Conservation (phyloP, 2,113 vertebrate genomes). For the Melospiza georgiana region DNA sequence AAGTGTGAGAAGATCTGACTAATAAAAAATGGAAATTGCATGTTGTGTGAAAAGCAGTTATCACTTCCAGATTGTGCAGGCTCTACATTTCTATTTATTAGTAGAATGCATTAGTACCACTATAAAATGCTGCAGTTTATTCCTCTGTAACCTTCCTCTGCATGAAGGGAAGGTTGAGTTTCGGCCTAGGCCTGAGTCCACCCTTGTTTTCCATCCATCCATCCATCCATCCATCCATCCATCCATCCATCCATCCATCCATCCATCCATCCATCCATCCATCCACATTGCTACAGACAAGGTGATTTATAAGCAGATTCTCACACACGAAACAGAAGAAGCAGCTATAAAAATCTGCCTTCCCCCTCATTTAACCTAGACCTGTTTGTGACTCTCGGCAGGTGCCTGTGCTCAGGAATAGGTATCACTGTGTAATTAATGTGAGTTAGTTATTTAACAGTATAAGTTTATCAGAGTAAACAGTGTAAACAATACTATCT, state of each 20-base stretch:
- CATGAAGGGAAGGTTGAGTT: neutral
- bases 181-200: no score
- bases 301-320: neutral
- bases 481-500: accelerated
- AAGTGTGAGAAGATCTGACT: neutral
- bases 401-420: neutral
- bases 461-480: neutral
- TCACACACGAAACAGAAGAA: neutral
- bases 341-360: neutral
- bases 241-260: no score
- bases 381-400: accelerated
- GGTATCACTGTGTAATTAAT: neutral
- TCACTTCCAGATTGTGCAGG: neutral
- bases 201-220: neutral
- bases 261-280: neutral
- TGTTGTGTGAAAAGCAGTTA: neutral
- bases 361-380: neutral
- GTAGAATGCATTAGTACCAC: no score
- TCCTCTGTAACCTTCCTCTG: neutral
- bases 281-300: neutral
- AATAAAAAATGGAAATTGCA: neutral
- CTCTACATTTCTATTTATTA: neutral
- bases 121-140: neutral
- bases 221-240: no score
- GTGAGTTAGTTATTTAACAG: neutral